Base-by-base conservation (phyloP, 2,888 invertebrate genomes). In the Chrysolina haemoptera region DNA sequence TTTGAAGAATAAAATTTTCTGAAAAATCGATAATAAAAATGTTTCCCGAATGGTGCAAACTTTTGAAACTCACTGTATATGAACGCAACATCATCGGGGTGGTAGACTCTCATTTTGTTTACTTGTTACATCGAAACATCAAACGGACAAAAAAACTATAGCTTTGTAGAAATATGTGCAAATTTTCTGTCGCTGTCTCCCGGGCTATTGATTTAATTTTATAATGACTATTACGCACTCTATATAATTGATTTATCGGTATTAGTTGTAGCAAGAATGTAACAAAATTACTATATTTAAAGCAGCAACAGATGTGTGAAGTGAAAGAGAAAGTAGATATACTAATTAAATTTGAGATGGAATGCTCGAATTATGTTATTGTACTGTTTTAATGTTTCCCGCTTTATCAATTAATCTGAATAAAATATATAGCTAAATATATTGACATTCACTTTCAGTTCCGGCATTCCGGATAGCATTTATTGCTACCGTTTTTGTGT, bases 391-490 rank as follows among this genome's bases (percentile, higher is more conserved):
- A 35, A 27, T 66, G n/a, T 68, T 18, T 16, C 12, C 64, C 41
- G 43, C n/a, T 53, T 43, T 22, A 55, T 55, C n/a, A 16, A 70
- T 64, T 55, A 70, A 64, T 70, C 53, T 70, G 12, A 70, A 63
- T 63, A 53, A 16, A 64, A 70, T 43, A 43, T 35, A n/a, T 27
- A 48, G 46, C 9, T 50, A 55, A 16, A 11, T 35, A 53, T 6
- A n/a, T n/a, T 59, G 59, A 59, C 70, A 46, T 65, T 70, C 65
- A 70, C 70, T 70, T 70, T 70, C 65, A 27, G 59, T 59, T 59
- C 59, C 27, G n/a, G n/a, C n/a, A n/a, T n/a, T n/a, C n/a, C 10
- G n/a, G 35, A 35, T 59, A 16, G 8, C 62, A 70, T 5, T 27
- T 50, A 18, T 22, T 14, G 5, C 12, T 22, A 2, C n/a, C 6